phyloP scores from a whole-genome alignment of 2,888 invertebrate genomes.

The Onthophagus sagittarius region DNA sequence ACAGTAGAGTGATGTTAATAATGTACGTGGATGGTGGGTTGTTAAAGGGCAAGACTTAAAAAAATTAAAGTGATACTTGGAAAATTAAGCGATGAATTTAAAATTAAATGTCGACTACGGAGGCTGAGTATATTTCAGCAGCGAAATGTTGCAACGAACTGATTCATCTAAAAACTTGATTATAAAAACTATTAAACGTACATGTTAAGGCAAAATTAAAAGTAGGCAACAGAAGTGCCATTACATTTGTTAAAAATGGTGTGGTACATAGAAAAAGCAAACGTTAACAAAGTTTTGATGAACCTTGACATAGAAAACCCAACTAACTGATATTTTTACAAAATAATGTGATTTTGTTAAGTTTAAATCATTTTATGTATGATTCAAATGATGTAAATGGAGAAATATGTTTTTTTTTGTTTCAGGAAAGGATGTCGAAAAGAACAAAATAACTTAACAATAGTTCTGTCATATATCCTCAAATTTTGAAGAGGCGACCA shows the following conservation, averaged over 20 bases:
- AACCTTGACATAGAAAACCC: slow-evolving; percentile 17
- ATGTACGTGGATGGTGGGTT: not conserved
- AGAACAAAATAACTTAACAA: not conserved
- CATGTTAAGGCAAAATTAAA: slow-evolving; percentile 8
- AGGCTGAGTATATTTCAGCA: slow-evolving; percentile 21
- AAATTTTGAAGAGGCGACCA: too few relatives aligned
- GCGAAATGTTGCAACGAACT: slow-evolving; percentile 7
- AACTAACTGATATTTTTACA: slow-evolving; percentile 25
- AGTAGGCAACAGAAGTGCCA: slow-evolving; percentile 27
- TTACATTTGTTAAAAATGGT: slow-evolving; percentile 21
- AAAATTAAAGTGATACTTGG: not conserved
- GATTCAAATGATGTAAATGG: not conserved
- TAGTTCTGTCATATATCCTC: too few relatives aligned
- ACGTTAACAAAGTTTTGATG: slow-evolving; percentile 19
- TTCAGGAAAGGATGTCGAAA: not conserved
- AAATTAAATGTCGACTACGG: slow-evolving; percentile 22
- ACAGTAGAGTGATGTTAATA: not conserved
- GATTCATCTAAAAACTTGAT: slow-evolving; percentile 9
- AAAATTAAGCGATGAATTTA: slow-evolving; percentile 6
- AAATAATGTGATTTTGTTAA: slow-evolving; percentile 18
- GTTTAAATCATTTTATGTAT: not conserved
- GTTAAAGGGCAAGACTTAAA: not conserved
- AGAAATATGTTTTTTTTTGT: not conserved
- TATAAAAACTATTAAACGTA: slow-evolving; percentile 5
- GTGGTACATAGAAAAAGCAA: slow-evolving; percentile 20